Base-by-base conservation (phyloP, 1,140 invertebrate genomes). In the Platyscapa corneri region DNA sequence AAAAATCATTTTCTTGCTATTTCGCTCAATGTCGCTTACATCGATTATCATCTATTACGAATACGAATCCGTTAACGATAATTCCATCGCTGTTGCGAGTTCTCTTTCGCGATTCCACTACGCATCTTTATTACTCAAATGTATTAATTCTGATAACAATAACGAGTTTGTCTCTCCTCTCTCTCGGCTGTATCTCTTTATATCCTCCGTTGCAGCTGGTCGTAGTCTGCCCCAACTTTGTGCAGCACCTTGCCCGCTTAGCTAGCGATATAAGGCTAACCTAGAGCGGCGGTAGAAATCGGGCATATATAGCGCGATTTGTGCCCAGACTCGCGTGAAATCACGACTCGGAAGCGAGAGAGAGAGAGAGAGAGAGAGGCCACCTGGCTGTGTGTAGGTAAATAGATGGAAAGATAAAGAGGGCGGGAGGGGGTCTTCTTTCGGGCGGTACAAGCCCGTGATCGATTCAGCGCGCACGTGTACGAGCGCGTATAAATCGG, bases 271-370 rank as follows among this genome's bases (percentile, higher is more conserved):
- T 60, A 60, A 60, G 56, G 20, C 56, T 60, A 60, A 34, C 65
- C n/a, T 34, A 10, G 30, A 67, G 18, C 34, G 34, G n/a, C 46
- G 6, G 39, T 7, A 30, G 20, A 39, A 23, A 42, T 75, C 34
- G 2, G 8, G 53, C 76, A 56, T n/a, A 27, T 60, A 60, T n/a
- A 78, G 56, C 56, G 30, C 60, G 74, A 83, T 83, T 76, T 53
- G 82, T 77, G 74, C 27, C 18, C 74, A 42, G n/a, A 23, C 37
- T 76, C 39, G 82, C 82, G 60, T 77, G 74, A 83, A 83, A 78
- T 83, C 82, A 75, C 82, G 42, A 77, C 37, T 46, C 14, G 37
- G 18, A 18, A 53, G 49, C n/a, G 76, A 34, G 53, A n/a, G 32
- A 37, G 14, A 0, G 67, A 16, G 34, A 49, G 74, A 14, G 42